Conservation (phyloP, 1,140 invertebrate species). For the Drosophila bipectinata region DNA sequence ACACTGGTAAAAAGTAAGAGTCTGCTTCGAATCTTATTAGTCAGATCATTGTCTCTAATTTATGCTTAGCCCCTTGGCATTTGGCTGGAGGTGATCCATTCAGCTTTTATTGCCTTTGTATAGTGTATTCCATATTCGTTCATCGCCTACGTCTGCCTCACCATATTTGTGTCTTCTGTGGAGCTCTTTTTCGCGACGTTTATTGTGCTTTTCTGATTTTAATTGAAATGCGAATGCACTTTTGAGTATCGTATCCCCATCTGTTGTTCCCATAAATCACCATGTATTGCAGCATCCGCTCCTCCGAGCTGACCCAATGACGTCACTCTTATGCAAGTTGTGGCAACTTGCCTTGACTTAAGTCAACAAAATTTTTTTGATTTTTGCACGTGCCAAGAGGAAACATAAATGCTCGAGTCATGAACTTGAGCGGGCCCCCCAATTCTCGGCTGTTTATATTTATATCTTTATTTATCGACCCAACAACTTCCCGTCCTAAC, state of each 20-base stretch:
- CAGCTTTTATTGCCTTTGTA: not conserved
- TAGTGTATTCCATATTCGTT: conserved; percentile 44
- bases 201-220: conserved; percentile 49
- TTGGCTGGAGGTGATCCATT: conserved; percentile 11
- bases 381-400: conserved; percentile 49
- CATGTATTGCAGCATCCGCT: conserved; percentile 43
- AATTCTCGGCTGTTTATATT: conserved; percentile 26
- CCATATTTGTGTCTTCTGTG: conserved; percentile 41
- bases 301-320: conserved; percentile 34
- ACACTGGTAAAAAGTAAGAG: not conserved
- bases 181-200: conserved; percentile 37
- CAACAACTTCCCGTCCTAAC: conserved; percentile 44
- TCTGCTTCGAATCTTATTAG: not conserved
- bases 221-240: conserved; percentile 82
- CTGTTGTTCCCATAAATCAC: conserved; percentile 61
- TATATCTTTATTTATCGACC: conserved; percentile 59
- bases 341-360: too few species aligned
- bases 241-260: conserved; percentile 64
- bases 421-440: conserved; percentile 59
- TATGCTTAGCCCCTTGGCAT: conserved; percentile 12
- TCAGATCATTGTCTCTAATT: not conserved
- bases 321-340: conserved; percentile 68
- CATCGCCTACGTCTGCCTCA: conserved; percentile 28
- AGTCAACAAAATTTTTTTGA: conserved; percentile 17
- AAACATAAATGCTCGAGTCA: conserved; percentile 36